These are phyloP conservation scores for Orthosia gothica DNA, from an alignment of 2,888 invertebrate genomes.

Conservation along the genomic window DNA sequence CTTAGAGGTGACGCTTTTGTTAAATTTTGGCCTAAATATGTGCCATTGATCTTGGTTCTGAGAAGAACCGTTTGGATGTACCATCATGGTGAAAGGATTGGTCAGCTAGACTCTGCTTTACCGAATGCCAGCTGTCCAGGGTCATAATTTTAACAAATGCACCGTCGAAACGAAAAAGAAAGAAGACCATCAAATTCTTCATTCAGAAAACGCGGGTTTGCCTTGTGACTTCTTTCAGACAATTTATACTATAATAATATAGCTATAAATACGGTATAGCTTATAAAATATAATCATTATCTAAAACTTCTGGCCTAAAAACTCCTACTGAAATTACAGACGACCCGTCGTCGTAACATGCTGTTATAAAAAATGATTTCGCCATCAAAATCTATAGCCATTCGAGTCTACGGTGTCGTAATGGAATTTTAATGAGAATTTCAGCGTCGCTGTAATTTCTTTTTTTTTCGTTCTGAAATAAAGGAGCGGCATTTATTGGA, in stretches of 20 bases:
- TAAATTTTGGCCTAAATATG: too few relatives aligned
- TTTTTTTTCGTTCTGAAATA: slow-evolving; percentile 78
- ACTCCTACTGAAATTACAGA: slow-evolving; percentile 44
- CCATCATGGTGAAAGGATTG: too few relatives aligned
- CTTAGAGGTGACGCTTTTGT: too few relatives aligned
- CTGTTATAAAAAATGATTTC: slow-evolving; percentile 76
- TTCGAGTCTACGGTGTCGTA: slow-evolving; percentile 78
- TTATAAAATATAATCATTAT: slow-evolving; percentile 12
- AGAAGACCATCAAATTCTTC: too few relatives aligned
- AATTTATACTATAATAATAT: slow-evolving; percentile 6
- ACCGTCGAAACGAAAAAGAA: too few relatives aligned
- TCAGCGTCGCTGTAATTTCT: slow-evolving; percentile 81
- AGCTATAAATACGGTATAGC: too few relatives aligned
- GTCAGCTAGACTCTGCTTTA: too few relatives aligned
- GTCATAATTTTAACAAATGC: too few relatives aligned
- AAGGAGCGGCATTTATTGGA: slow-evolving; percentile 82
- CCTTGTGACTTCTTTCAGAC: neutral
- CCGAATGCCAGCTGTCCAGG: too few relatives aligned
- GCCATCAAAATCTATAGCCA: slow-evolving; percentile 77
- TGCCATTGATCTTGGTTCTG: too few relatives aligned
- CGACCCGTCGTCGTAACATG: slow-evolving; percentile 54
- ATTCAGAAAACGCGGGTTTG: too few relatives aligned
- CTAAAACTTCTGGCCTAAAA: slow-evolving; percentile 27
- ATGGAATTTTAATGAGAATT: slow-evolving; percentile 89
- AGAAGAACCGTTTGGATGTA: too few relatives aligned